Conservation (phyloP, 1,140 invertebrate species). For the Drosophila sproati region DNA sequence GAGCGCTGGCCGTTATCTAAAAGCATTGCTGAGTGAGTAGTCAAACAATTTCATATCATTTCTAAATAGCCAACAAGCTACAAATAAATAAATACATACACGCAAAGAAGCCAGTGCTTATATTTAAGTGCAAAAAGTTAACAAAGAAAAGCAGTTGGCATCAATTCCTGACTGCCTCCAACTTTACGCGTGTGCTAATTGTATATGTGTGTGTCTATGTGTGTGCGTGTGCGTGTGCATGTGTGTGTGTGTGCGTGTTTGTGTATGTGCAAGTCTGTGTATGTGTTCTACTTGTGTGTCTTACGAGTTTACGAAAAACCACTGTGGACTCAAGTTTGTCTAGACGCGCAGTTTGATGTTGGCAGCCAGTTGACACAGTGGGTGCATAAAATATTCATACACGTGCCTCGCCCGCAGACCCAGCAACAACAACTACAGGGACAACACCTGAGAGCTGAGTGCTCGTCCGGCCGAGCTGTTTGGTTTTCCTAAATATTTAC, state of each 20-base stretch:
- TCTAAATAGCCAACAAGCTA: not conserved
- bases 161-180: not conserved
- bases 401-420: constrained; percentile 40
- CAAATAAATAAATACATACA: not conserved
- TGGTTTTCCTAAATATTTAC: constrained; percentile 65
- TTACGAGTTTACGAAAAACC: constrained; percentile 8
- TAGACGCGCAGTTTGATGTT: constrained; percentile 31
- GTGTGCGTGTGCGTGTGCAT: not conserved
- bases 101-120: constrained; percentile 9
- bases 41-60: constrained; percentile 8
- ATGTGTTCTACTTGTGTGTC: constrained; percentile 4
- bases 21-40: constrained; percentile 96
- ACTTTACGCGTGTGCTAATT: constrained; percentile 8
- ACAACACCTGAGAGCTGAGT: constrained; percentile 43
- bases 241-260: constrained; percentile 3
- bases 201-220: not conserved
- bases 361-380: constrained; percentile 39
- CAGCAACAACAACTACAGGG: not conserved
- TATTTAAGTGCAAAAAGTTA: not conserved
- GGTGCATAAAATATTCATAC: constrained; percentile 59
- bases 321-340: constrained; percentile 22
- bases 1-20: constrained; percentile 97
- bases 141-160: not conserved
- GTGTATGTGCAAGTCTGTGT: not conserved
- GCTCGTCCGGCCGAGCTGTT: constrained; percentile 32